These are phyloP conservation scores for Microtus oregoni DNA, from an alignment of 2,113 vertebrate species.

Conservation along the genomic window DNA sequence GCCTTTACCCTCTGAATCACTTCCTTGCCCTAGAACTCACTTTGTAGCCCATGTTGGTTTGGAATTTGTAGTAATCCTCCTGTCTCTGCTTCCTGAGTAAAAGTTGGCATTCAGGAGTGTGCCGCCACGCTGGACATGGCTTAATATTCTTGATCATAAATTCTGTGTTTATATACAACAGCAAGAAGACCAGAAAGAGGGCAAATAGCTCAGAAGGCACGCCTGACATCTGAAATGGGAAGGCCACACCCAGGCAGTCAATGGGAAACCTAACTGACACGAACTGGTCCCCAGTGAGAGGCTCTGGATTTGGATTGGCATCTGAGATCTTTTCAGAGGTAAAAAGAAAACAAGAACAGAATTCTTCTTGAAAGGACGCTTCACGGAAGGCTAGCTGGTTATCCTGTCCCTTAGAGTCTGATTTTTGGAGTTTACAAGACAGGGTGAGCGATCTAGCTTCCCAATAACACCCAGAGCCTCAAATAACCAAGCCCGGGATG, in stretches of 20 bases:
- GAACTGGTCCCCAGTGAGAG: neutral
- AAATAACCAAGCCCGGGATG: neutral
- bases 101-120: neutral
- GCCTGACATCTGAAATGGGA: neutral
- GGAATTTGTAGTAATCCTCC: neutral
- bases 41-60: neutral
- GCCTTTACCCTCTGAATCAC: neutral
- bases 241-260: neutral
- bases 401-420: neutral
- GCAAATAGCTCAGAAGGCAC: neutral
- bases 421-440: neutral
- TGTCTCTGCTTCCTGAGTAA: neutral
- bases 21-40: neutral
- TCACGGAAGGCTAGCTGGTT: neutral
- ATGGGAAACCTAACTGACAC: neutral
- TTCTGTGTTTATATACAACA: neutral
- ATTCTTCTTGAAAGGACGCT: slow-evolving; percentile 26
- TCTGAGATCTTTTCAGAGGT: slow-evolving; percentile 22
- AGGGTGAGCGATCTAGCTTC: neutral
- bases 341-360: slow-evolving; percentile 37
- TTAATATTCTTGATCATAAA: neutral
- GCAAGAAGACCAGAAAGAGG: neutral
- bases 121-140: neutral
- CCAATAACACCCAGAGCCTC: neutral
- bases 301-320: slow-evolving; percentile 28